These are phyloP conservation scores for Diaphora mendica DNA, from an alignment of 2,888 invertebrate genomes.

Conservation along the genomic window DNA sequence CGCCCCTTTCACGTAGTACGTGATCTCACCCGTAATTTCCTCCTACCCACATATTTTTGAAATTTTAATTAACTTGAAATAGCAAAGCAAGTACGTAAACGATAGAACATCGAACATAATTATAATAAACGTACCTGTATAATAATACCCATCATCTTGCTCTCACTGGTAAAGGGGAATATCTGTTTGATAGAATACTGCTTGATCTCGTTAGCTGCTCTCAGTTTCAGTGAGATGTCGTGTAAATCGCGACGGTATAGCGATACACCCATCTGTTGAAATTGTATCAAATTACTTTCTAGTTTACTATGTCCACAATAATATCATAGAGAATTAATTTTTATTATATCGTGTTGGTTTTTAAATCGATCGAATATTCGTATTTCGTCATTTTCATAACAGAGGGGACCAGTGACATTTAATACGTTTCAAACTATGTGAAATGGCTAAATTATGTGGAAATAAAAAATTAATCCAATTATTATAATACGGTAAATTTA, in stretches of 20 bases:
- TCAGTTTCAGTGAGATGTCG: conserved; percentile 89
- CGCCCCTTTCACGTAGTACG: conserved; percentile 98
- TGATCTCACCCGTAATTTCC: conserved; percentile 92
- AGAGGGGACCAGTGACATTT: too few species aligned
- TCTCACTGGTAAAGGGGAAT: conserved; percentile 96
- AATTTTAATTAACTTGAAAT: not conserved
- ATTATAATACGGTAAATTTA: too few species aligned
- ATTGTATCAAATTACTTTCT: too few species aligned
- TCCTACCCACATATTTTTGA: conserved; percentile 82
- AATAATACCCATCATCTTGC: conserved; percentile 97
- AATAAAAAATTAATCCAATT: too few species aligned
- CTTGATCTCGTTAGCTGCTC: conserved; percentile 87
- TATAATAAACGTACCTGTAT: conserved; percentile 86
- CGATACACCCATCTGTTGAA: conserved; percentile 86
- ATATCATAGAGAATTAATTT: too few species aligned
- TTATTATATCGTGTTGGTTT: too few species aligned
- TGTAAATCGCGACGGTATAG: conserved; percentile 88
- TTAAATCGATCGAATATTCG: too few species aligned
- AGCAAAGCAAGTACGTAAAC: not conserved
- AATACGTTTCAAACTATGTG: too few species aligned
- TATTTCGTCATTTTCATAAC: too few species aligned
- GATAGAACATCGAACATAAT: too few species aligned
- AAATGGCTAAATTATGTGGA: too few species aligned
- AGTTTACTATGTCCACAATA: too few species aligned
- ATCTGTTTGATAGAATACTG: conserved; percentile 91